Evolutionary conservation across 2,113 vertebrate genomes (phyloP), one percentile per base, ranked within the genome.

Genomic region (Centropus unirufus): DNA sequence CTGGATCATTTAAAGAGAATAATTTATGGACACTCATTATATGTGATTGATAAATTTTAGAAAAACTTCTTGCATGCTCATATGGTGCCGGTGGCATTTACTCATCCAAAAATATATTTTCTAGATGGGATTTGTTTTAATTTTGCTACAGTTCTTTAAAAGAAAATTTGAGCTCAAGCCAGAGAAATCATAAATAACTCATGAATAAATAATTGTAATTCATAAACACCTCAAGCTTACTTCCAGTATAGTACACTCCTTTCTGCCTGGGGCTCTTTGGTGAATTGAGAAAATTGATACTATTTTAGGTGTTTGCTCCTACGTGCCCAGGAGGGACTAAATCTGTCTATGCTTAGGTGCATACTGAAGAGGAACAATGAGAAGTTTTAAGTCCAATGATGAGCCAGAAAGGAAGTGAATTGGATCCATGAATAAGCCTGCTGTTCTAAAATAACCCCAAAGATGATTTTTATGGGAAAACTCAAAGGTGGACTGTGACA

Each of bases 71-170:
- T 51, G 83, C 89, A 67, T 83, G 32, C 1, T 5, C 59, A 61
- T 55, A n/a, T 54, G 81, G 93, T 70, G n/a, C 72, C 94, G 83
- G 57, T 89, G 42, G 73, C 42, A 0, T 55, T 59, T 93, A 92
- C 61, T 80, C 20, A 24, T 97, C 97, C 96, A 96, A 98, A 98
- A 98, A 98, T 98, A 97, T 1, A 89, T 95, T 90, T 89, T 96
- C 83, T 83, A 91, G 94, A 94, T 91, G 76, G 89, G 62, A 46
- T 62, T 93, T 97, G 93, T 97, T 96, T 94, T 40, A 79, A 79
- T 79, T 89, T 97, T 95, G 87, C 77, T 92, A 21, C 89, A 92
- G 69, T 84, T 93, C 73, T 93, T 94, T 90, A 89, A 87, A 83
- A 82, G 79, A 93, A 94, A 94, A 82, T 54, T 77, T 95, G 97